Percentiles rank a stretch among this genome's conserved stretches.
phyloP scores from a whole-genome alignment of 2,113 vertebrate genomes.

The Solea senegalensis region DNA sequence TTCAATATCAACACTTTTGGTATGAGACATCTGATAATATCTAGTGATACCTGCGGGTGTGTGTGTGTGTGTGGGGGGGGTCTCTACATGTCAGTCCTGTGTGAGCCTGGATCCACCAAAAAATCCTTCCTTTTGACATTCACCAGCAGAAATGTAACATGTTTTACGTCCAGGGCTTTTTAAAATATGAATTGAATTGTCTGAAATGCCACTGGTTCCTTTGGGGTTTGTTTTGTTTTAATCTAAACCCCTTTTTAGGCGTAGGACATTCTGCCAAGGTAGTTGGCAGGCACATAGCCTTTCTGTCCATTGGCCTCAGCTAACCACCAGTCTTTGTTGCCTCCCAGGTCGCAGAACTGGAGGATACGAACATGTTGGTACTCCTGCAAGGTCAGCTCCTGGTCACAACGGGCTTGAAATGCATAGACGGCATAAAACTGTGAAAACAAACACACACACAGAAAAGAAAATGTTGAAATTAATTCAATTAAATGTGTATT shows the following conservation, averaged over 20 bases:
- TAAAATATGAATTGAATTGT: not conserved
- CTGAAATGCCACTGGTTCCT: not conserved
- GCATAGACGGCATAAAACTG: constrained; percentile 96
- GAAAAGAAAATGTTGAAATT: too few species aligned
- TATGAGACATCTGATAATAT: constrained; percentile 3
- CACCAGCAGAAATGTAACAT: not conserved
- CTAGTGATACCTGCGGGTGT: not conserved
- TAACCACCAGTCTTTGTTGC: constrained; percentile 97
- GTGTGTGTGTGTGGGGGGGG: not conserved
- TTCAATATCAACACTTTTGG: constrained; percentile 46
- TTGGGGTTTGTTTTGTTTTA: too few species aligned
- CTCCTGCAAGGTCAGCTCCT: constrained; percentile 94
- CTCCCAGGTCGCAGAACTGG: constrained; percentile 90
- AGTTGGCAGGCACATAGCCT: constrained; percentile 96
- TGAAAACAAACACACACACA: constrained; percentile 28
- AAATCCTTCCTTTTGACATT: not conserved
- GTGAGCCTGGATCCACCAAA: not conserved
- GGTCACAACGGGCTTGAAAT: constrained; percentile 91
- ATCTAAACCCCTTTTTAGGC: constrained; percentile 73
- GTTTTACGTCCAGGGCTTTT: not conserved
- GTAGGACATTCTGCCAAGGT: constrained; percentile 96
- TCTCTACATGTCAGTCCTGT: not conserved
- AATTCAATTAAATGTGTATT: too few species aligned
- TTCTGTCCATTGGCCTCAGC: constrained; percentile 91
- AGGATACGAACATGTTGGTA: constrained; percentile 92